Evolutionary conservation across 2,888 invertebrate species (phyloP), one percentile per base, ranked within the genome.

Genomic region (Laothoe populi): DNA sequence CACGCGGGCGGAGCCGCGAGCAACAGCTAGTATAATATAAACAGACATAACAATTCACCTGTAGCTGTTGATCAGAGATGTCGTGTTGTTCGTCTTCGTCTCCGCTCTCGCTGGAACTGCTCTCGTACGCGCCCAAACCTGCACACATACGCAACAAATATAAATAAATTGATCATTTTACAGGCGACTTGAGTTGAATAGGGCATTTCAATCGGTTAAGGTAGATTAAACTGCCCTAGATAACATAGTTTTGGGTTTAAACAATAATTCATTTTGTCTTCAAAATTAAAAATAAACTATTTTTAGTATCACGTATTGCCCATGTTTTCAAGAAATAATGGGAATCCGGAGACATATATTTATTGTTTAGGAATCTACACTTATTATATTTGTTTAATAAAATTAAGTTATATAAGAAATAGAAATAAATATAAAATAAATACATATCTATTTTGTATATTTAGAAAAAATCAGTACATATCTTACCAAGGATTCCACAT

Each of bases 51-150:
- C 13, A 38, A 38, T 48, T 64, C 68, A 89, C 97, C 94, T 95
- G 95, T 24, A 97, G 87, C 79, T 97, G 97, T 62, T 95, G 94
- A 75, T 97, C 97, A 38, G 96, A 95, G 1, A 95, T 88, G 63
- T 93, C 85, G 13, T 84, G 81, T 1, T 74, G 81, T 49, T 92
- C 92, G 5, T 88, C 87, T 23, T 92, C 94, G 8, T 82, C 87
- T 13, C 81, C 90, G 68, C 94, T 94, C 69, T 93, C 95, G 60
- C 94, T 95, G 72, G 95, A 96, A 86, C 95, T 96, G 84, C 96
- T 96, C 79, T 95, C 97, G 88, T 97, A 97, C 72, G 95, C 97
- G 82, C 96, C 97, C 93, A 97, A 95, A 82, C 97, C 97, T 96
- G 95, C 86, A 88, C 84, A 88, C 74, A 81, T 74, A 71, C 66